These are phyloP conservation scores for Perizoma flavofasciatum DNA, from an alignment of 2,888 invertebrate genomes.

Conservation along the genomic window DNA sequence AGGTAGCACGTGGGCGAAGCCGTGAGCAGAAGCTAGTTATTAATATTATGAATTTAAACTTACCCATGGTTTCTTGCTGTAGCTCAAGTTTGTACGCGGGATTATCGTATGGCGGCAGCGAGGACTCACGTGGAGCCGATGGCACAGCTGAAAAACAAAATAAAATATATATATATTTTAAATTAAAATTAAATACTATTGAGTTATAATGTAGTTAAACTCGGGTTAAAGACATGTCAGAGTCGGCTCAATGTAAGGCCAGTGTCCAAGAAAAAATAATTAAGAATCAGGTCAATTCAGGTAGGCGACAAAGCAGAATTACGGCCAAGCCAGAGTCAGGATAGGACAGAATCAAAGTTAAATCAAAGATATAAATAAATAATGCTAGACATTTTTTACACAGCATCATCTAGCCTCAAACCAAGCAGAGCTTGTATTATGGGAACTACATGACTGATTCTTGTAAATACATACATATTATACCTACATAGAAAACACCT, in stretches of 20 bases:
- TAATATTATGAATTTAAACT: constrained; percentile 36
- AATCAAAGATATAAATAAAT: too few relatives aligned
- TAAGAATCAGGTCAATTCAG: neutral
- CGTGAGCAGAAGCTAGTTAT: too few relatives aligned
- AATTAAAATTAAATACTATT: too few relatives aligned
- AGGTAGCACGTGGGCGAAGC: too few relatives aligned
- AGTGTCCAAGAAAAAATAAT: neutral
- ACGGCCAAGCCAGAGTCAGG: neutral
- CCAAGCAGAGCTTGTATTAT: too few relatives aligned
- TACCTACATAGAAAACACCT: too few relatives aligned
- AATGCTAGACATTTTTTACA: too few relatives aligned
- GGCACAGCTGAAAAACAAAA: constrained; percentile 88
- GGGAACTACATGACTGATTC: too few relatives aligned
- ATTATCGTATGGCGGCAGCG: constrained; percentile 93
- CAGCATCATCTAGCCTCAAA: too few relatives aligned
- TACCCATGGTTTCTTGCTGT: constrained; percentile 96
- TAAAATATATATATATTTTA: constrained; percentile 40
- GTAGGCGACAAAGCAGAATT: too few relatives aligned
- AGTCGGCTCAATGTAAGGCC: neutral
- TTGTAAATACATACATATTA: too few relatives aligned
- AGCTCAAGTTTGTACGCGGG: constrained; percentile 97
- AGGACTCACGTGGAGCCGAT: constrained; percentile 90
- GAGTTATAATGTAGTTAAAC: neutral
- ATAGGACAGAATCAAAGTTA: neutral
- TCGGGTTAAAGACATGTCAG: neutral